Evolutionary conservation across 2,113 vertebrate genomes (phyloP), one percentile per base, ranked within the genome.

Genomic region (Pseudopipra pipra): DNA sequence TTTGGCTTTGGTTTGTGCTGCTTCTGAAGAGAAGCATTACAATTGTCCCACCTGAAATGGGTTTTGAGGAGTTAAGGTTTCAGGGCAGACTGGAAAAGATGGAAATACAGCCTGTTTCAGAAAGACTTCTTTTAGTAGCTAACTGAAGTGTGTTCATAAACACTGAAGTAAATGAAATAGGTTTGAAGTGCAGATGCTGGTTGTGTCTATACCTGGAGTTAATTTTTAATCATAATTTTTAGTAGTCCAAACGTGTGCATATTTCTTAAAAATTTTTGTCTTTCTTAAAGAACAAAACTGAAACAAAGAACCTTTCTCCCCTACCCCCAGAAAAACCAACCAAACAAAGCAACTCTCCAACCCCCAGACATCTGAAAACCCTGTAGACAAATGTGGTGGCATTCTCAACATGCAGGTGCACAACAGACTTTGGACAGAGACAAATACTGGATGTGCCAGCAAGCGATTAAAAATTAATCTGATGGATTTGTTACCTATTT

Each of bases 401-500:
- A 28, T 52, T 84, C 79, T 78, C 70, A 52, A 6, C 75, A 47
- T 49, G 39, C 44, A 65, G 7, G 56, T 46, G 37, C 33, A 41
- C 41, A 35, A 44, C 51, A 87, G 51, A 84, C 78, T 90, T 95
- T 59, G 65, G 46, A 52, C 87, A 73, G 71, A 56, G 58, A n/a
- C 46, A 75, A 84, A 75, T 39, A 72, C 15, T 71, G n/a, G 11
- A 21, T 67, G 61, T 93, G 85, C 41, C 73, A 87, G 49, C 61
- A 58, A 54, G 76, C 0, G 10, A 87, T 96, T 95, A 96, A 95
- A 93, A 89, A 84, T 95, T 89, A 95, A 95, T 96, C 92, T 51
- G n/a, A 15, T 71, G 28, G 16, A 49, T 58, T 79, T 89, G 25
- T 75, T 83, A 54, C 27, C 17, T 49, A 23, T 62, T 84, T 67